Conservation (phyloP, 2,888 invertebrate genomes). For the Pyrrhia umbra region DNA sequence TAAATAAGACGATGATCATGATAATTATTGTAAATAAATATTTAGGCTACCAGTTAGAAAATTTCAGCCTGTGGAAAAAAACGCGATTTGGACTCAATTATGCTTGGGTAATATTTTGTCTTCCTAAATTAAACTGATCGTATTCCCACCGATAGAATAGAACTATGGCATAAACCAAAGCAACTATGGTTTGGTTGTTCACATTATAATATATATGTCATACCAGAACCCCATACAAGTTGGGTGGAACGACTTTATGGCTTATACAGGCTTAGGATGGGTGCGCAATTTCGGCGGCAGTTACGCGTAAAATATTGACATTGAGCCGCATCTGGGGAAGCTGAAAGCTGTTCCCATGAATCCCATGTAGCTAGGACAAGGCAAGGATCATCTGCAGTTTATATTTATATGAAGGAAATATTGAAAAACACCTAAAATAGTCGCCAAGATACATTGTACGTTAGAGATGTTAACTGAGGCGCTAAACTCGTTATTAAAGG, state of each 20-base stretch:
- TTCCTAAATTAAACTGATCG: too few relatives aligned
- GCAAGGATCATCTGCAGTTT: not conserved
- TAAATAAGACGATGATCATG: too few relatives aligned
- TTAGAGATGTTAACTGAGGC: too few relatives aligned
- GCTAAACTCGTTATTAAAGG: too few relatives aligned
- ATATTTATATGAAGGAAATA: not conserved
- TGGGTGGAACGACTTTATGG: conserved; percentile 12
- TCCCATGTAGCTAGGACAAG: not conserved
- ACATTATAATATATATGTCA: conserved; percentile 51
- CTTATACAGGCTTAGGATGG: conserved; percentile 18
- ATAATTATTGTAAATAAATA: too few relatives aligned
- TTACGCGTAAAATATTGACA: conserved; percentile 41
- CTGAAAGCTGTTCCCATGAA: not conserved
- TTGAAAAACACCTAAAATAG: not conserved
- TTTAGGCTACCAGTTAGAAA: too few relatives aligned
- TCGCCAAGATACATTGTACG: too few relatives aligned
- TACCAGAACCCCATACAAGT: conserved; percentile 28
- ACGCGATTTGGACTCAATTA: not conserved
- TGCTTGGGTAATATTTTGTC: too few relatives aligned
- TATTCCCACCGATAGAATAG: not conserved
- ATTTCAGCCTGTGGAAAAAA: too few relatives aligned
- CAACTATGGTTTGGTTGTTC: conserved; percentile 6
- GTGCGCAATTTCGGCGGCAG: conserved; percentile 33
- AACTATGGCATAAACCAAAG: conserved; percentile 15
- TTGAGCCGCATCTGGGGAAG: conserved; percentile 11